Evolutionary conservation across 2,113 vertebrate genomes (phyloP), one percentile per base, ranked within the genome.

Genomic region (Cinclus mexicanus): DNA sequence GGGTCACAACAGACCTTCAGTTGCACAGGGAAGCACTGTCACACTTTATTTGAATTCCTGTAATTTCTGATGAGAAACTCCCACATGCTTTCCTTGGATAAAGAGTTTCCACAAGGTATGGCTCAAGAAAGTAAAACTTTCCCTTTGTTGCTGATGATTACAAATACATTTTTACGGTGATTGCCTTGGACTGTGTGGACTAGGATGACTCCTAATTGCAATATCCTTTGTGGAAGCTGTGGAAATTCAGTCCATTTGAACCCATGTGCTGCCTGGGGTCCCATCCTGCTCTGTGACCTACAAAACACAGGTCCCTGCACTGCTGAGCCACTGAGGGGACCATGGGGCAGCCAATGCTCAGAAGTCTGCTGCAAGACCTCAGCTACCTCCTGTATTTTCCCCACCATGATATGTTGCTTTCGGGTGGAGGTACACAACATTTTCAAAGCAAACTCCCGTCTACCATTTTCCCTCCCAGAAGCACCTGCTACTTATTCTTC

Each of bases 281-380:
- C 24, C 3, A 9, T 57, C 35, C 60, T 2, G 1, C 46, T 82
- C 65, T 68, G 75, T 75, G 42, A 49, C 25, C 52, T 10, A 55
- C 76, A 89, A 46, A 83, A 49, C 57, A 50, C 18, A 39, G 29
- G 9, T 9, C 3, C 29, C 49, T 42, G 39, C 35, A 76, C 71
- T 2, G 5, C 44, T 63, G 71, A 89, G 71, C 35, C 44, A 46
- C 23, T 0, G 0, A 90, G 44, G 23, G 39, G 23, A 55, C 33
- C 18, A 5, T 2, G 18, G 75, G 39, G 33, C 33, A 59, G 33
- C 33, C 0, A 0, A 14, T 1, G 0, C 22, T 44, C 4, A 1
- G 21, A 60, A 29, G 29, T 25, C 68, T 89, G 35, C 60, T 83
- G 26, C 52, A 79, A 57, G 26, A 35, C 35, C 56, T 78, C 83